phyloP scores from a whole-genome alignment of 2,113 vertebrate genomes.

The Rhizomys pruinosus region DNA sequence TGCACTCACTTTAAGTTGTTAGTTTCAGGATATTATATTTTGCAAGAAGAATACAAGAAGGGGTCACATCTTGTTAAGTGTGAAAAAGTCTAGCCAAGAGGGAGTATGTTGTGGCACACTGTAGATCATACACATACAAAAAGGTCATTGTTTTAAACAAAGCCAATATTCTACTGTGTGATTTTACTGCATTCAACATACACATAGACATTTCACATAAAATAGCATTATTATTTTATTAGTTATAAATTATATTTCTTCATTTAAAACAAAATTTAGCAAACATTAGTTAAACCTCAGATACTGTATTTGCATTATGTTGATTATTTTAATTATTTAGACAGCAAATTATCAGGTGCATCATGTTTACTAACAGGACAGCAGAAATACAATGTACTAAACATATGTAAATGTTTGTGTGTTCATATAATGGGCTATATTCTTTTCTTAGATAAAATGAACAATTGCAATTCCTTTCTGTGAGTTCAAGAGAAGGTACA shows the following conservation, averaged over 20 bases:
- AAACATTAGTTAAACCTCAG: neutral
- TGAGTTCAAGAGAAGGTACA: neutral
- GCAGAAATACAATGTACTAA: neutral
- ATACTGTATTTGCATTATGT: neutral
- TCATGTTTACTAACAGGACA: neutral
- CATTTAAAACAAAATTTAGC: neutral
- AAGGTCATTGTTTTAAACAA: neutral
- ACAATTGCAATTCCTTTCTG: slow-evolving; percentile 22
- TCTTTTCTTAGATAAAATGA: neutral
- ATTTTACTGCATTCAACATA: neutral
- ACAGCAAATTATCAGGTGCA: neutral
- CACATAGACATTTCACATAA: neutral
- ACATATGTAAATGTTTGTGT: neutral
- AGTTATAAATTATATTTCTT: neutral
- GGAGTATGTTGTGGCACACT: neutral
- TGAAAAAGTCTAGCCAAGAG: too few relatives aligned
- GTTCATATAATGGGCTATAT: neutral
- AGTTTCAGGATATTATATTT: neutral
- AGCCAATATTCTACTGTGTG: neutral
- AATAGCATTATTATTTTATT: neutral
- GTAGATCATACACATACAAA: neutral
- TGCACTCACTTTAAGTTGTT: neutral
- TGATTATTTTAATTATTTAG: neutral
- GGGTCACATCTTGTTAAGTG: neutral
- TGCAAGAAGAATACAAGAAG: neutral